Evolutionary conservation across 2,797 vertebrate species (phyloP).

Genomic region (Heterohyrax brucei): DNA sequence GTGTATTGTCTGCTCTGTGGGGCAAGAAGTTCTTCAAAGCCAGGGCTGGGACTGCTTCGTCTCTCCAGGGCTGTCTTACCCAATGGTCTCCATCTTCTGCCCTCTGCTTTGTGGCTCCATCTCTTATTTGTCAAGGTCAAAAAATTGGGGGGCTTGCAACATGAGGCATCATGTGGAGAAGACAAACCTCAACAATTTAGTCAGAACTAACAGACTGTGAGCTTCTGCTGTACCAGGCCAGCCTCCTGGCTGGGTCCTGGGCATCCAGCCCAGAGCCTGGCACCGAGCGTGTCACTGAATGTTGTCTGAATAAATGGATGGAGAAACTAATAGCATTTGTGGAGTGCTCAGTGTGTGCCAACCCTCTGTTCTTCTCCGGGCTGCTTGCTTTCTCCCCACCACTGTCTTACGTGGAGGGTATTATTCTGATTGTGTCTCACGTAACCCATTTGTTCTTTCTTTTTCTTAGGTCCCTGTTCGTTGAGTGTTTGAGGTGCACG

Average conservation of each 20-base stretch:
- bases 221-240: not conserved
- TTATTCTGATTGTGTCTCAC: constrained; percentile 22
- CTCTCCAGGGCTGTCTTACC: not conserved
- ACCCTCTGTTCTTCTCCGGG: not conserved
- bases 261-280: not conserved
- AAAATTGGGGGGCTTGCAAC: constrained; percentile 37
- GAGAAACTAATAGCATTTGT: not conserved
- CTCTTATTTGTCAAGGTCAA: constrained; percentile 12
- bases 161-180: not conserved
- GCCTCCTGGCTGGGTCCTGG: not conserved
- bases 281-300: not conserved
- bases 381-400: not conserved
- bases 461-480: constrained; percentile 46
- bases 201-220: constrained; percentile 13
- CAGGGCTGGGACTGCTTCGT: not conserved
- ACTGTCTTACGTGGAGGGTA: not conserved
- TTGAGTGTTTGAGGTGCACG: not conserved
- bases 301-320: not conserved
- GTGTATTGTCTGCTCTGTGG: not conserved
- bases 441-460: constrained; percentile 32
- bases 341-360: not conserved
- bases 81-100: not conserved
- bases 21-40: not conserved
- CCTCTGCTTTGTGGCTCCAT: not conserved
- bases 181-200: constrained; percentile 44